phyloP scores from a whole-genome alignment of 2,888 invertebrate genomes.

The Phortica okadai region DNA sequence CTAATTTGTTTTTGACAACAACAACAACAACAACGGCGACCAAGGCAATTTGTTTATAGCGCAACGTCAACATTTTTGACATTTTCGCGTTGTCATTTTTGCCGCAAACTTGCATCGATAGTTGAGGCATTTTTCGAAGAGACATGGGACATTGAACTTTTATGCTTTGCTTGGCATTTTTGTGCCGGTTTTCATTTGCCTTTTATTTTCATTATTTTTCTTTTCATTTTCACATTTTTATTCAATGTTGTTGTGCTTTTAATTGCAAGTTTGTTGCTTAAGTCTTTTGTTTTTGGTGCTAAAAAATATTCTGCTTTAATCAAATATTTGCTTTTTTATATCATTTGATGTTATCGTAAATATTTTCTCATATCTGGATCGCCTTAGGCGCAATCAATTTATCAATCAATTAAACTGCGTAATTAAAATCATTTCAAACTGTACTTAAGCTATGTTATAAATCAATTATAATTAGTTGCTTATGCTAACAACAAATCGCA shows the following conservation, averaged over 20 bases:
- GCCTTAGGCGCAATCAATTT: neutral
- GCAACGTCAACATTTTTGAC: neutral
- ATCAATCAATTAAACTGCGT: neutral
- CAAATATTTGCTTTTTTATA: too few species aligned
- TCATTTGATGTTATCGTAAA: too few species aligned
- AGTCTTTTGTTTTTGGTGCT: constrained; percentile 57
- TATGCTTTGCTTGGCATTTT: neutral
- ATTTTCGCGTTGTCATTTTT: neutral
- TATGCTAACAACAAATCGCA: neutral
- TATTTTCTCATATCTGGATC: neutral
- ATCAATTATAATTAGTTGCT: neutral
- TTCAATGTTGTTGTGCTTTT: neutral
- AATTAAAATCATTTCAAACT: neutral
- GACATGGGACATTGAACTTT: neutral
- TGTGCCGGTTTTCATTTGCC: neutral
- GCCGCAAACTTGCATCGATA: neutral
- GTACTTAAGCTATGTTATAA: neutral
- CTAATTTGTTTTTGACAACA: neutral
- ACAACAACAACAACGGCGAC: constrained; percentile 12
- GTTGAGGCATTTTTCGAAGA: too few species aligned
- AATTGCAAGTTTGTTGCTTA: constrained; percentile 49
- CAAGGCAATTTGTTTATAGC: neutral
- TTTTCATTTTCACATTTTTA: neutral
- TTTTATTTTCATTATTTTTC: neutral
- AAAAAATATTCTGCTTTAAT: neutral